phyloP scores from a whole-genome alignment of 2,113 vertebrate genomes.

The Toxostoma redivivum region DNA sequence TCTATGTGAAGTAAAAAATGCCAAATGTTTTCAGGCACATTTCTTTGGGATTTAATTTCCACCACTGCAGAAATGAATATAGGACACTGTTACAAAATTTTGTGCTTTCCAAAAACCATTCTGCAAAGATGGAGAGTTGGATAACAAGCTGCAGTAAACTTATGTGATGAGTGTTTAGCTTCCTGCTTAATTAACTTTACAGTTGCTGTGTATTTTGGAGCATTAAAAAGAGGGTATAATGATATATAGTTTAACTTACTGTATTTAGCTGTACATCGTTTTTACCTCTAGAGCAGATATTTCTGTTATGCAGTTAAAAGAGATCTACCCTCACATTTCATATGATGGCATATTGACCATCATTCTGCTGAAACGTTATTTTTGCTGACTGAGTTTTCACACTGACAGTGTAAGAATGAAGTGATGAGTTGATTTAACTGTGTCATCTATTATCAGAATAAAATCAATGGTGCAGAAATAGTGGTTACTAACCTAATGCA shows the following conservation, averaged over 20 bases:
- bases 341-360: not conserved
- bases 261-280: not conserved
- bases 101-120: not conserved
- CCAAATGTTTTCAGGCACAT: not conserved
- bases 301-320: not conserved
- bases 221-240: not conserved
- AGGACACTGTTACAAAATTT: not conserved
- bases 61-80: not conserved
- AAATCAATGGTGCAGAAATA: not conserved
- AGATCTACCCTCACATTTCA: not conserved
- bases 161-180: not conserved
- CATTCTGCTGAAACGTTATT: not conserved
- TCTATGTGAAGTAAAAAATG: not conserved
- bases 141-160: not conserved
- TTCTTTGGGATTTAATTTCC: not conserved
- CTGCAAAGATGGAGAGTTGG: not conserved
- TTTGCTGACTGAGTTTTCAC: not conserved
- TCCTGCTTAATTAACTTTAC: not conserved
- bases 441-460: not conserved
- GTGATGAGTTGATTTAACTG: not conserved
- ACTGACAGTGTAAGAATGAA: not conserved
- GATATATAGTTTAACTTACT: not conserved
- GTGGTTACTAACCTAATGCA: not conserved
- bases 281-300: not conserved
- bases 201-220: not conserved